Conservation (phyloP, 2,113 vertebrate genomes). For the Ariopsis seemanni region DNA sequence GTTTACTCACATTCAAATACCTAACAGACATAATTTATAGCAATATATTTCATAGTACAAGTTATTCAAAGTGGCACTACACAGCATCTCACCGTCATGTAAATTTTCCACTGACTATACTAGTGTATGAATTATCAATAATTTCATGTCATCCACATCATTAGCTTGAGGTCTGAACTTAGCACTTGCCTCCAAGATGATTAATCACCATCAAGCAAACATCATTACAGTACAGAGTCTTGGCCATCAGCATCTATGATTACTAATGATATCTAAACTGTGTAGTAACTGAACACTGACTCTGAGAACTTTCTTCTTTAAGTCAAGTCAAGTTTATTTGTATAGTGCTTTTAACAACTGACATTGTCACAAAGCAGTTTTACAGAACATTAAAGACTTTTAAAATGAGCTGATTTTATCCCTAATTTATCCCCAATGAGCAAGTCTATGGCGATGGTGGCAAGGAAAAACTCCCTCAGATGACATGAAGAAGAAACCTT, state of each 20-base stretch:
- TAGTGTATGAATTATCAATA: background rate
- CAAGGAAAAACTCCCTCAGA: too few relatives aligned
- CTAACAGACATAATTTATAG: background rate
- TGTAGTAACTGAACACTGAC: background rate
- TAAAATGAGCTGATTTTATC: too few relatives aligned
- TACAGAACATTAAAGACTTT: too few relatives aligned
- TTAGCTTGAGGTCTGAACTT: background rate
- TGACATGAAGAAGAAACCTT: too few relatives aligned
- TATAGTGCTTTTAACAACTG: too few relatives aligned
- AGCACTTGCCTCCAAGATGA: background rate
- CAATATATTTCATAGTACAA: background rate
- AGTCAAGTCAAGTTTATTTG: too few relatives aligned
- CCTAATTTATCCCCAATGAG: too few relatives aligned
- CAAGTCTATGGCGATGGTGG: too few relatives aligned
- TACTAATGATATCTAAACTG: background rate
- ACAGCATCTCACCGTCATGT: background rate
- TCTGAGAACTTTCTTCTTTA: background rate
- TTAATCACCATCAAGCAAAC: constrained; percentile 17
- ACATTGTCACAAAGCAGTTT: too few relatives aligned
- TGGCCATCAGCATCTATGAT: background rate
- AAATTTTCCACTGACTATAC: background rate
- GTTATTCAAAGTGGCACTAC: background rate
- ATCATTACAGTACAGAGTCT: background rate
- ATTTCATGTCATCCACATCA: constrained; percentile 10
- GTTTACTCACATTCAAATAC: background rate